These are phyloP conservation scores for Oncorhynchus clarkii DNA, from an alignment of 2,113 vertebrate species.

Conservation along the genomic window DNA sequence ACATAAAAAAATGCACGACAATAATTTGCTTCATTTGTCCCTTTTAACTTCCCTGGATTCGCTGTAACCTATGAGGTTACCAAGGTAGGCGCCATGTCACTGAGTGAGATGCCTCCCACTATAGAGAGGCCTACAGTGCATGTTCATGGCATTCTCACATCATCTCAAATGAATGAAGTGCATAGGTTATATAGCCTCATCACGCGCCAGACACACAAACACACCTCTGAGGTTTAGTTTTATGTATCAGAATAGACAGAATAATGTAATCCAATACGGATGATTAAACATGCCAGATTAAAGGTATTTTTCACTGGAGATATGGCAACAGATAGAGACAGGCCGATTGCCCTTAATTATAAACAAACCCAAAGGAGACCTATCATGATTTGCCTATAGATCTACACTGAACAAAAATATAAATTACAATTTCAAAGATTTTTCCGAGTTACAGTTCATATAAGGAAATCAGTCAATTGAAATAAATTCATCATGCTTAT, in stretches of 20 bases:
- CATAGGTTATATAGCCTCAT: background rate
- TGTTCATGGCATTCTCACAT: too few relatives aligned
- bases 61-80: conserved; percentile 16
- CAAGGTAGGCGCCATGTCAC: conserved; percentile 16
- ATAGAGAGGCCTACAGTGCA: background rate
- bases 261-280: background rate
- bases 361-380: background rate
- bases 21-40: conserved; percentile 12
- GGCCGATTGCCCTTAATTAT: background rate
- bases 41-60: conserved; percentile 12
- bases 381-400: background rate
- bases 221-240: background rate
- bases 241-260: background rate
- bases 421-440: too few relatives aligned
- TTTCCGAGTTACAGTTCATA: too few relatives aligned
- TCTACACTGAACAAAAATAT: background rate
- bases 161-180: too few relatives aligned
- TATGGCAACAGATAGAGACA: background rate
- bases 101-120: background rate
- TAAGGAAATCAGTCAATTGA: too few relatives aligned
- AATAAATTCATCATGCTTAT: too few relatives aligned
- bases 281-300: background rate
- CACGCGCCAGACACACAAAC: too few relatives aligned
- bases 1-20: background rate
- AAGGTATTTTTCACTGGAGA: background rate